A percentile compares a stretch with the other conserved stretches of the same genome.
Evolutionary conservation across 2,797 vertebrate genomes (phyloP).

Genomic region (Anabacerthia variegaticeps): DNA sequence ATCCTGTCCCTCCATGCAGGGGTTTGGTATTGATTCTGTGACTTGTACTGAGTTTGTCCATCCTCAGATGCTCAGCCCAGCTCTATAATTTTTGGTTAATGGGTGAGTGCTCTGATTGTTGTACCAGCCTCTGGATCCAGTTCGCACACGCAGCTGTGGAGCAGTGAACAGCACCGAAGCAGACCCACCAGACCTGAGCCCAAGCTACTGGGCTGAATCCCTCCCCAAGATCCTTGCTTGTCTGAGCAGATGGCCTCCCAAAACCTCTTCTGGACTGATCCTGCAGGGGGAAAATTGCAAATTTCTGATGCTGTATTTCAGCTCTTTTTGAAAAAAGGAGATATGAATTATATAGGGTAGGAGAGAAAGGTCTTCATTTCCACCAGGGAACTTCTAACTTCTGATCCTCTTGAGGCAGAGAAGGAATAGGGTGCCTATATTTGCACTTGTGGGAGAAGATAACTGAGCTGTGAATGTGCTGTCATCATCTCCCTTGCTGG

Average conservation of each 20-base stretch:
- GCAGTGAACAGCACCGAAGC: neutral
- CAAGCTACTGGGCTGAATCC: neutral
- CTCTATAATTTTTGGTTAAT: neutral
- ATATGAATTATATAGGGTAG: neutral
- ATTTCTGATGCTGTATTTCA: neutral
- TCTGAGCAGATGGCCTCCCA: neutral
- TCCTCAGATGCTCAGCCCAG: neutral
- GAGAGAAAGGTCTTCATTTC: neutral
- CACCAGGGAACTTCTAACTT: neutral
- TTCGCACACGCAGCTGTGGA: neutral
- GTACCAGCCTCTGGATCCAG: neutral
- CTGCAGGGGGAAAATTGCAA: neutral
- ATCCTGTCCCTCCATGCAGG: neutral
- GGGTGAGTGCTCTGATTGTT: accelerated
- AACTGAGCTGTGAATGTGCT: neutral
- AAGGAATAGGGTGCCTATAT: neutral
- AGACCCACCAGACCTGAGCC: neutral
- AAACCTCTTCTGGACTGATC: neutral
- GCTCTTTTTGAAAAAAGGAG: neutral
- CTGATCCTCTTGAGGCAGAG: neutral
- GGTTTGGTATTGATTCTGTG: neutral
- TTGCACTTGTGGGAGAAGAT: neutral
- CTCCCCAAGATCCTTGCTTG: neutral
- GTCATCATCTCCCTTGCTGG: neutral
- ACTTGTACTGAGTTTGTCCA: neutral